Evolutionary conservation across 2,797 vertebrate genomes (phyloP), one percentile per base, ranked within the genome.

Genomic region (Bradypodion pumilum): DNA sequence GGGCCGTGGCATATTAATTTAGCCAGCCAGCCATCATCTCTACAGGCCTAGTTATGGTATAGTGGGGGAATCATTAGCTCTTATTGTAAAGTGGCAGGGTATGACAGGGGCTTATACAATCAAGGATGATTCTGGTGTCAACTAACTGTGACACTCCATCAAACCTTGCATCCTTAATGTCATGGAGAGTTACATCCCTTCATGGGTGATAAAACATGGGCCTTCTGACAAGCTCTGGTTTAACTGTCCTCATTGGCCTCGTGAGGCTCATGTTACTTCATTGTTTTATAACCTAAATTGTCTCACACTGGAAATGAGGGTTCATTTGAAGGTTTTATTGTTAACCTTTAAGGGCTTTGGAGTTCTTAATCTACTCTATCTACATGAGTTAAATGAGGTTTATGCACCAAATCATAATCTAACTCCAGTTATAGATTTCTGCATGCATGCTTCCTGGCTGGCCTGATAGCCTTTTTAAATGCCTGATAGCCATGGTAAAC

Each of bases 131-230:
- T 95, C 93, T 92, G 95, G 94, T 96, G 93, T 96, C 95, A 95
- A 95, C 94, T 95, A 94, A 94, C 95, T 96, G 94, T 96, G 95
- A 96, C 95, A 94, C 94, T 93, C 93, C 94, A 96, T 95, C 95
- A 96, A 94, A 91, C 86, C 86, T 86, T 94, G 94, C 94, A 95
- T 94, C 93, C 92, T 95, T 95, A 95, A 96, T 94, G 95, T 94
- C 95, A 93, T 90, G 92, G 93, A 92, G 94, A 95, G 95, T 96
- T 95, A 94, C 93, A 86, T 96, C 88, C 91, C 92, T 94, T 93
- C 94, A 95, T 92, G 94, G 94, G 90, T 94, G 94, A 96, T 96
- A 95, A 96, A 96, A 84, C 93, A 92, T 91, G 92, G 91, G 86
- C 80, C 87, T 63, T 92, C 92, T 94, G 96, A 95, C 94, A 95